Evolutionary conservation across 2,113 vertebrate species (phyloP), one percentile per base, ranked within the genome.

Genomic region (Terrapene triunguis): DNA sequence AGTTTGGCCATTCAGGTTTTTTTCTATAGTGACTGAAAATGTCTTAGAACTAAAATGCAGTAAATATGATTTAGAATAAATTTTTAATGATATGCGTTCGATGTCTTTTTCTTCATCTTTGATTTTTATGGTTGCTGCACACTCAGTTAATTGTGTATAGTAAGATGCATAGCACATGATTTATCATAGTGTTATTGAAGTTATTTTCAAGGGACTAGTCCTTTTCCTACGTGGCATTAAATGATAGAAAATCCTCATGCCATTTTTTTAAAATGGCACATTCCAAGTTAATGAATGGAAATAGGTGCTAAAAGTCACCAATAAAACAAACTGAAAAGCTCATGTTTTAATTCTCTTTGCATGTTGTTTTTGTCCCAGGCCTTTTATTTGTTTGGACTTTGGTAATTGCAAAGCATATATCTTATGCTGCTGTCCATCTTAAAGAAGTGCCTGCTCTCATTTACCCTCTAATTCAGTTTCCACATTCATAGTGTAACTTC

Each of bases 231-330:
- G 1, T 74, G 65, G 17, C 21, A 74, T 5, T 55, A 84, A 80
- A 3, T 22, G 5, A 84, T 29, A 4, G 3, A 13, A 84, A 90
- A 55, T 16, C 2, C 48, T 10, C 55, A 48, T 38, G 89, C 1
- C 1, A 0, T 0, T 53, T 53, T 88, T 44, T 44, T n/a, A 16
- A 69, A 44, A 19, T 79, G 22, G 32, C 19, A 29, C 38, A 57
- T 54, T 54, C 6, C 16, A 54, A 4, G 6, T 2, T 82, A 48
- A 25, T 0, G 0, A 25, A 14, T 21, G 16, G 24, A 42, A 0
- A 54, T n/a, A 3, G 35, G 14, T n/a, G 44, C 27, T 53, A 22
- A 14, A 55, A 85, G 0, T 0, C 9, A 12, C 32, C 17, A 38
- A 2, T n/a, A n/a, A 44, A 76, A 50, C 14, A 84, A 51, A 81